phyloP scores from a whole-genome alignment of 2,797 vertebrate genomes.

The Liparis tanakae region DNA sequence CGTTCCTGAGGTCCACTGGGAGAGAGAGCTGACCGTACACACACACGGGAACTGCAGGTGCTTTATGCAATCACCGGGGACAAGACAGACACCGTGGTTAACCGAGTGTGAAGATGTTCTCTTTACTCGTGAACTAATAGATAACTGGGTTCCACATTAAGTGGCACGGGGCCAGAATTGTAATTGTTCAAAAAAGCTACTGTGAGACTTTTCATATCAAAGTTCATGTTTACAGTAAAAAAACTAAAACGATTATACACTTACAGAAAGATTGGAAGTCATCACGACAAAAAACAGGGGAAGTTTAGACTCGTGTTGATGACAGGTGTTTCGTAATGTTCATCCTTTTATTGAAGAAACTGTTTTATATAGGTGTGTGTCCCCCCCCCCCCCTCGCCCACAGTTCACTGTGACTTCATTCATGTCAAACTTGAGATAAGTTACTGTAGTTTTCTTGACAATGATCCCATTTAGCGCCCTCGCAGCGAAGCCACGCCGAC shows the following conservation, averaged over 20 bases:
- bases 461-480: conserved; percentile 75
- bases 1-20: not conserved
- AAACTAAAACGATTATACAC: conserved; percentile 40
- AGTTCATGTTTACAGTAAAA: conserved; percentile 61
- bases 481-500: conserved; percentile 54
- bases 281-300: conserved; percentile 19
- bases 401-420: not conserved
- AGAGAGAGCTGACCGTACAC: conserved; percentile 20
- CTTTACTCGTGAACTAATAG: conserved; percentile 86
- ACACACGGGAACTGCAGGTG: conserved; percentile 54
- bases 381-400: not conserved
- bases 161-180: conserved; percentile 72
- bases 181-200: conserved; percentile 70
- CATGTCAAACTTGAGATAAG: conserved; percentile 16
- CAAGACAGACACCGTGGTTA: conserved; percentile 77
- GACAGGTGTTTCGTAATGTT: not conserved
- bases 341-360: not conserved
- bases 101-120: conserved; percentile 83
- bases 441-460: conserved; percentile 65
- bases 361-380: not conserved
- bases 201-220: conserved; percentile 44
- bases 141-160: conserved; percentile 84
- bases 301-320: conserved; percentile 1
- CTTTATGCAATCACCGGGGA: conserved; percentile 63
- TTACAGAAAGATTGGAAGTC: conserved; percentile 20